phyloP scores from a whole-genome alignment of 1,140 invertebrate genomes.

The Drosophila pseudoananassae region DNA sequence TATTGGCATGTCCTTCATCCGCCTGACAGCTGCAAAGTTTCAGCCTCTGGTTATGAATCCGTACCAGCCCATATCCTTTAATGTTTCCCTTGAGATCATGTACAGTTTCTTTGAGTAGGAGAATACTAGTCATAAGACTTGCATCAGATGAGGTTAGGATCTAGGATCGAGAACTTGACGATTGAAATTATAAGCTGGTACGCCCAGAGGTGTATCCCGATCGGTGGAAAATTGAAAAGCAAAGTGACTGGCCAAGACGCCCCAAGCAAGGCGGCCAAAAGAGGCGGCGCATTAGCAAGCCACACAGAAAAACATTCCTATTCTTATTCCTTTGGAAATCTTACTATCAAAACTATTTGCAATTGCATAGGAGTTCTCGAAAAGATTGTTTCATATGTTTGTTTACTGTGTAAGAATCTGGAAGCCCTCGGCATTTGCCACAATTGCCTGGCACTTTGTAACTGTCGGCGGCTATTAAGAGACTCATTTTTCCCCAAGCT shows the following conservation, averaged over 20 bases:
- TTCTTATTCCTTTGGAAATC: no score
- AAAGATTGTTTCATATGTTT: no score
- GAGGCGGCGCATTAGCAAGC: not conserved
- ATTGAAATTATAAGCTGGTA: conserved; percentile 3
- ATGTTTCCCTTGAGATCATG: conserved; percentile 29
- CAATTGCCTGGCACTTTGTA: conserved; percentile 83
- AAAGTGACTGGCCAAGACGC: conserved; percentile 58
- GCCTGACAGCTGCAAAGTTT: conserved; percentile 48
- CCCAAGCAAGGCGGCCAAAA: conserved; percentile 64
- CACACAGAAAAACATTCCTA: conserved; percentile 1
- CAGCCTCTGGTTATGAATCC: not conserved
- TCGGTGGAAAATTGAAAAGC: conserved; percentile 74
- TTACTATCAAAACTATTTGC: no score
- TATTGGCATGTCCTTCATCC: conserved; percentile 54
- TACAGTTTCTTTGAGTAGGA: no score
- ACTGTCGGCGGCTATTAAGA: conserved; percentile 83
- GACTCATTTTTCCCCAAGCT: conserved; percentile 70
- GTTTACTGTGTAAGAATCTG: conserved; percentile 2
- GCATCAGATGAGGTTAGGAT: no score
- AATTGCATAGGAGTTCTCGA: no score
- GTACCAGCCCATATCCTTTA: conserved; percentile 13
- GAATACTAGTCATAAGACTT: no score
- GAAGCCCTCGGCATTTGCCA: conserved; percentile 55
- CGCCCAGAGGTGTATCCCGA: conserved; percentile 72
- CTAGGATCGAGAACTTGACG: no score